A percentile compares a stretch with the other conserved stretches of the same genome.
phyloP scores from a whole-genome alignment of 2,888 invertebrate genomes.

The Caradrina clavipalpis region DNA sequence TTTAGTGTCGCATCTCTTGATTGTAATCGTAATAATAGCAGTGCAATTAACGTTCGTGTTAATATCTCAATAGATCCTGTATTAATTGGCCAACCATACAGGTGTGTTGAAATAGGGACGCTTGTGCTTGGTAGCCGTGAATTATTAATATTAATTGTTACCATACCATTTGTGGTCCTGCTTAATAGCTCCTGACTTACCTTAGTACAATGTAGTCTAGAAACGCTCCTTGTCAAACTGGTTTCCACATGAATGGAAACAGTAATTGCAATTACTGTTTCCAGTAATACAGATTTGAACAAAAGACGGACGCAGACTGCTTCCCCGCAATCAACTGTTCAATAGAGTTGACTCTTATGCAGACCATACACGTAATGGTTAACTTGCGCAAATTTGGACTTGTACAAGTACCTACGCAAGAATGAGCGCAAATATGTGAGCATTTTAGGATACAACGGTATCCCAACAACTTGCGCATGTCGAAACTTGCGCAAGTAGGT shows the following conservation, averaged over 20 bases:
- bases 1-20: conserved; percentile 54
- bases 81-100: conserved; percentile 57
- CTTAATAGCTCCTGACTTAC: conserved; percentile 22
- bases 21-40: conserved; percentile 61
- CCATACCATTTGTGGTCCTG: conserved; percentile 34
- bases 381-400: neutral
- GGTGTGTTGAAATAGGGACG: conserved; percentile 54
- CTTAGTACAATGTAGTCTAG: neutral
- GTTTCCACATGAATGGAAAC: neutral
- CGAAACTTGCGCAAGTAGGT: too few relatives aligned
- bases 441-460: neutral
- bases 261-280: conserved; percentile 9
- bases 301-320: neutral
- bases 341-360: conserved; percentile 5
- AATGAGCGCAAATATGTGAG: neutral
- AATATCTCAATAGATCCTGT: conserved; percentile 58
- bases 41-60: conserved; percentile 57
- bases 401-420: neutral
- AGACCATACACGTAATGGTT: neutral
- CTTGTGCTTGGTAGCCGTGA: conserved; percentile 36
- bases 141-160: conserved; percentile 59
- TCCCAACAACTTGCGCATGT: neutral
- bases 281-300: conserved; percentile 6
- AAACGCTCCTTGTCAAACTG: conserved; percentile 1
- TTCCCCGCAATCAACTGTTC: neutral